Evolutionary conservation across 1,140 invertebrate species (phyloP), one percentile per base, ranked within the genome.

Genomic region (Drosophila pallidifrons): DNA sequence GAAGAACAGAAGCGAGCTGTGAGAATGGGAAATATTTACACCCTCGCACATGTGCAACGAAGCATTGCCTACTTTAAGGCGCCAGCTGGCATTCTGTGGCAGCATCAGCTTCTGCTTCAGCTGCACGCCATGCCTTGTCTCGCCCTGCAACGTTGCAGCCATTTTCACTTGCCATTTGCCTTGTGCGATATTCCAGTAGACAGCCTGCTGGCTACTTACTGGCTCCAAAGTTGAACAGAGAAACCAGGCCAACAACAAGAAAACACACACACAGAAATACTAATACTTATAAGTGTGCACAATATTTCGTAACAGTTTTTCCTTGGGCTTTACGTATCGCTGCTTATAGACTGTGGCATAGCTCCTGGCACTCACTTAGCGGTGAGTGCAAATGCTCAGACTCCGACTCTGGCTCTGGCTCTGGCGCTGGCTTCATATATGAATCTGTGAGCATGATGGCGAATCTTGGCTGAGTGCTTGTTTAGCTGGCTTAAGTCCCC

Each of bases 291-390:
- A 65, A 63, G 51, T 70, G 63, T 67, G 47, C 51, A 68, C 43
- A 72, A 65, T 80, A 79, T 86, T 82, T 87, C 69, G 65, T 43
- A 66, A 63, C 58, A 61, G 59, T 71, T 75, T 58, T 79, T 85
- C 60, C 67, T 87, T 59, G 70, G 57, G 81, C 74, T 58, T 79
- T 81, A 75, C 69, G 69, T 87, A 87, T 83, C 73, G 73, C 77
- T 88, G 69, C 58, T 82, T 87, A 77, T 82, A 81, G 82, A 86
- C 82, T 81, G 57, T 86, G 82, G 83, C 83, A 77, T 54, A 71
- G 69, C 73, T 88, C 52, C 51, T 35, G 83, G 69, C 80, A 88
- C 83, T 87, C 82, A 87, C 83, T 87, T 80, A 88, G 60, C 69
- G 80, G 70, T 75, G 69, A 87, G 83, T 87, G 71, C 79, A 81